Percentiles rank a stretch among this genome's conserved stretches.
These are phyloP conservation scores for Balaeniceps rex DNA, from an alignment of 2,113 vertebrate genomes.

Conservation along the genomic window DNA sequence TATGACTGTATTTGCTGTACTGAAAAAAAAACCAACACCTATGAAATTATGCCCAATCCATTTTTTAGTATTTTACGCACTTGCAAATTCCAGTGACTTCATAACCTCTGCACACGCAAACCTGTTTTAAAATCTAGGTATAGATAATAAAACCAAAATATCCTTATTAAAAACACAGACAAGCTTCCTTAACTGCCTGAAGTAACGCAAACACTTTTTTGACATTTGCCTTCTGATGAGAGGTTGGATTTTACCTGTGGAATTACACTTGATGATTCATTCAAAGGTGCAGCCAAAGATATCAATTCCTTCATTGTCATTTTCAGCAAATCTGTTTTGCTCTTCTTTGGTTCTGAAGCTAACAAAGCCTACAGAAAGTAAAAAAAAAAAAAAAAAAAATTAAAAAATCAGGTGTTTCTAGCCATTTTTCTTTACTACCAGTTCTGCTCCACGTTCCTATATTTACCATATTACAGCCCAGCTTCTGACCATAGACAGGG, in stretches of 20 bases:
- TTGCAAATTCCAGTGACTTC: not conserved
- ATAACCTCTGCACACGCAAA: not conserved
- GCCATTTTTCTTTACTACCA: not conserved
- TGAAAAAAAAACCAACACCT: not conserved
- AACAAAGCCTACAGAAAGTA: slow-evolving; percentile 82
- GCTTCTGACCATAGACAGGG: not conserved
- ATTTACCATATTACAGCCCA: not conserved
- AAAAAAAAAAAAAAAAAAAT: not conserved
- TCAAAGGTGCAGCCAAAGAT: slow-evolving; percentile 76
- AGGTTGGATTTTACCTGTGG: slow-evolving; percentile 81
- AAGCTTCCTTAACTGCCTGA: not conserved
- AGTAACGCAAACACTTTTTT: not conserved
- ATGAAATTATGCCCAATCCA: not conserved
- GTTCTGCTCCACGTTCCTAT: not conserved
- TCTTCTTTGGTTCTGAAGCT: slow-evolving; percentile 90
- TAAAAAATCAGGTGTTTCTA: not conserved
- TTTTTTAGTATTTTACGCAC: not conserved
- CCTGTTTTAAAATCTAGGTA: not conserved
- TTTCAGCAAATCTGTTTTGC: slow-evolving; percentile 87
- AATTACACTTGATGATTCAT: slow-evolving; percentile 74
- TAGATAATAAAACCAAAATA: not conserved
- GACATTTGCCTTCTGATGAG: not conserved
- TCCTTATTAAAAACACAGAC: not conserved
- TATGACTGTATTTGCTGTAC: not conserved
- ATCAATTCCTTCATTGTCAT: slow-evolving; percentile 90